Base-by-base conservation (phyloP, 2,888 invertebrate genomes). In the Eledona agricola region DNA sequence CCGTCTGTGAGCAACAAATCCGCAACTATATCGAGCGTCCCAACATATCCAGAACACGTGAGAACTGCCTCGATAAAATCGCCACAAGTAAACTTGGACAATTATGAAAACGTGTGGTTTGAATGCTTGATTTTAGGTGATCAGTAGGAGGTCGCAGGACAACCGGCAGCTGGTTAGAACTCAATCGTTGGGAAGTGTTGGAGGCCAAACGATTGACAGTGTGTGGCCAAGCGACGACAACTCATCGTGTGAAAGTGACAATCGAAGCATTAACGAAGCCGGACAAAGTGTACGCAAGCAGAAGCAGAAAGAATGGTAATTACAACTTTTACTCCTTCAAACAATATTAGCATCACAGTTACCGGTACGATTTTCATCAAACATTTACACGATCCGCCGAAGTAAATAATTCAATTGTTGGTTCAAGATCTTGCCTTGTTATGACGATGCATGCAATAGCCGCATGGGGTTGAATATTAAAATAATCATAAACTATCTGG, bases 141-240 rank as follows among this genome's bases (percentile, higher is more conserved):
- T 69, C 50, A 66, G 42, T 35, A 62, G 72, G 51, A 68, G 67
- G 51, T 60, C 72, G 15, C 73, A 72, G 40, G 75, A 76, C 57
- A 71, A 69, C 47, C 67, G 75, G 28, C 74, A 75, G 47, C 70
- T 83, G 11, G 74, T 81, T 37, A 74, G 83, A 34, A 83, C 83
- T 1, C 83, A 83, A 54, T 83, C 83, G 1, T 66, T 84, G 12
- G 83, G 83, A 1, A 83, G 82, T 64, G 83, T 83, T 3, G 83
- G 78, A 4, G 74, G 69, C 15, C 73, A 74, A 61, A 74, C 73
- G n/a, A 52, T 68, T 10, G 76, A 77, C 43, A 73, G 72, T 38
- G 72, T 73, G 3, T 76, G 75, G 67, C 75, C 73, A 2, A 76
- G 75, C 57, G 76, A 77, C 60, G 76, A 77, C 50, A 75, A 74